Evolutionary conservation across 1,140 invertebrate genomes (phyloP), one percentile per base, ranked within the genome.

Genomic region (Caenorhabditis latens): DNA sequence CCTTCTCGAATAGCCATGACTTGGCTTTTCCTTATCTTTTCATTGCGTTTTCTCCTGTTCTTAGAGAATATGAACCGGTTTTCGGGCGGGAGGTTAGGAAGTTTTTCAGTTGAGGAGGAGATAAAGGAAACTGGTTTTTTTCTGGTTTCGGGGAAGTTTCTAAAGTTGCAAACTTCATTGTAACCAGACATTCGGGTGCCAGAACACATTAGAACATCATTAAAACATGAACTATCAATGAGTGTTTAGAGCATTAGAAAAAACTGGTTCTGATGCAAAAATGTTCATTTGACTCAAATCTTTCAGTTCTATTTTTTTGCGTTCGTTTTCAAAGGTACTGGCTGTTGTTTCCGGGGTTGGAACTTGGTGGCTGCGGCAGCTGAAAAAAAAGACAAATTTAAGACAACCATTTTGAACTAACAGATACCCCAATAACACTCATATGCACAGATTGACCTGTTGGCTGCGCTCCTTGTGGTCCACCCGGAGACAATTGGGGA

Each of bases 11-110:
- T 40, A 65, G 61, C 61, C 24, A 65, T 32, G n/a, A 58, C 19
- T 40, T 2, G 65, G 65, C 65, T 71, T 71, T 46, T 71, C 13
- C 65, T 71, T 71, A 71, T 71, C 65, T 71, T 43, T 46, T 71
- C 42, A 43, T 16, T 71, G 40, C 14, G 40, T 71, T 71, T 71
- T 71, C 24, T 46, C 42, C 24, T 11, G 13, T 16, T 40, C 4
- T 19, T 9, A n/a, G 57, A 21, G 57, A n/a, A n/a, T 14, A 53
- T 8, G 11, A 43, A 71, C 40, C 65, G 16, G 65, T 43, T 71
- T 71, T 71, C 4, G 14, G 5, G 46, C 4, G 42, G 21, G 24
- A 11, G 61, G 21, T 63, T 63, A 32, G 24, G n/a, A 63, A 63
- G 61, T 63, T 63, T 63, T 32, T 58, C n/a, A 32, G 50, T 58